Evolutionary conservation across 2,113 vertebrate species (phyloP).

Genomic region (Pterocles burchelli): DNA sequence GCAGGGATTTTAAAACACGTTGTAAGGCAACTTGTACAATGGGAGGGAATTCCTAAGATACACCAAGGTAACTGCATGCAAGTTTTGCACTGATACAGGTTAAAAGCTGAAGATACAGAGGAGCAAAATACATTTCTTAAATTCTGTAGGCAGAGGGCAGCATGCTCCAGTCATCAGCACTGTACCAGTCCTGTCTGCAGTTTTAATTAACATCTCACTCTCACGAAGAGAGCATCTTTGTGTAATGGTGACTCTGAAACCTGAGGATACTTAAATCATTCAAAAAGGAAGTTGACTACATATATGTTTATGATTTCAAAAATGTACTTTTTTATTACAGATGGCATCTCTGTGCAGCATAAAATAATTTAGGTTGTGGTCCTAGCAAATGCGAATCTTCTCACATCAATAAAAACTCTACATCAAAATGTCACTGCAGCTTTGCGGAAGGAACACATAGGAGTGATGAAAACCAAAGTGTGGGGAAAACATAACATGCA

Average conservation of each 20-base stretch:
- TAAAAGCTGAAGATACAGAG: neutral
- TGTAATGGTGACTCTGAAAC: neutral
- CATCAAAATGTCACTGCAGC: neutral
- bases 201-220: neutral
- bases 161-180: constrained; percentile 60
- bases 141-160: constrained; percentile 79
- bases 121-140: constrained; percentile 26
- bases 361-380: neutral
- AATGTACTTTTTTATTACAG: neutral
- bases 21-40: neutral
- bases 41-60: neutral
- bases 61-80: neutral
- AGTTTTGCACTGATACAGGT: neutral
- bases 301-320: neutral
- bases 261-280: neutral
- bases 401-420: constrained; percentile 22
- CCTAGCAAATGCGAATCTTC: neutral
- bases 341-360: neutral
- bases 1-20: neutral
- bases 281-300: neutral
- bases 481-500: neutral
- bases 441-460: neutral
- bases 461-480: neutral
- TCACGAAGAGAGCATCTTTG: neutral
- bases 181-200: neutral